A percentile compares a stretch with the other conserved stretches of the same genome.
phyloP scores from a whole-genome alignment of 64 coral and sea anemone species.

The Stichodactyla helianthus region DNA sequence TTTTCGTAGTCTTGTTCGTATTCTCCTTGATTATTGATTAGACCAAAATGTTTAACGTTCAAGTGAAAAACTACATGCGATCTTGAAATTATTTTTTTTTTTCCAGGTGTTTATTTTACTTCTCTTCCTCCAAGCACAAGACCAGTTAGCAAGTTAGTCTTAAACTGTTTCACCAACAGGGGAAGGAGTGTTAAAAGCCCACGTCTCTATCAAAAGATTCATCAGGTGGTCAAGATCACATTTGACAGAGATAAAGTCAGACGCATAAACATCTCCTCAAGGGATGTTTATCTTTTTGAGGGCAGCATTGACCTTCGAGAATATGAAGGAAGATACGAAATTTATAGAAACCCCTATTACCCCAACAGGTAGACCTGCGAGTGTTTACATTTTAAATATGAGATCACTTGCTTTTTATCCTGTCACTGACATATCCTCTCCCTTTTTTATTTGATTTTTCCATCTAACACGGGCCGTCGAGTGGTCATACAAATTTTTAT shows the following conservation, averaged over 20 bases:
- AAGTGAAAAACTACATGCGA: no score
- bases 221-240: background rate
- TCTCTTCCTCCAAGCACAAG: background rate
- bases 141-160: background rate
- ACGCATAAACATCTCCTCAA: background rate
- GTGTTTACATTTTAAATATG: no score
- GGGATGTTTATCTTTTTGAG: background rate
- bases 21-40: no score
- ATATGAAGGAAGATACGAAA: background rate
- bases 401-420: no score
- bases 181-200: background rate
- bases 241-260: background rate
- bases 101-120: background rate
- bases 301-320: background rate
- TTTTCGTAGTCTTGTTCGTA: no score
- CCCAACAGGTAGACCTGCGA: background rate
- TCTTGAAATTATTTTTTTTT: background rate
- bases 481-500: no score
- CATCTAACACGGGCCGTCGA: no score
- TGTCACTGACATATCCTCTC: no score
- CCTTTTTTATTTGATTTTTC: no score
- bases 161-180: background rate
- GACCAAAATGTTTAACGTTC: no score
- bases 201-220: background rate
- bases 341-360: background rate